Percentiles rank a stretch among this genome's conserved stretches.
Evolutionary conservation across 1,140 invertebrate genomes (phyloP).

Genomic region (Drosophila sp.): DNA sequence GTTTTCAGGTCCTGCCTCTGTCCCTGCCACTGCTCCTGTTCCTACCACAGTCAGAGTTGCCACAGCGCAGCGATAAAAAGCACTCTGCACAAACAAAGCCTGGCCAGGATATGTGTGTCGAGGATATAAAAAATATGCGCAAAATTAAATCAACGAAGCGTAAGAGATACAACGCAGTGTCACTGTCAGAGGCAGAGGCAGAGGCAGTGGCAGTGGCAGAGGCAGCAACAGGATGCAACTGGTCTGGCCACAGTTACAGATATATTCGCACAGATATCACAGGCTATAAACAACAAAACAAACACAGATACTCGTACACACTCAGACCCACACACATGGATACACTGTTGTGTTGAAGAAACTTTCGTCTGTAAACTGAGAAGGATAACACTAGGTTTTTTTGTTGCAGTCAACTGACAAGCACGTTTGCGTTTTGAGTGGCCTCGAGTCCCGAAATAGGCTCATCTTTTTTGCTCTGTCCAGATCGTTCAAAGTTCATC

Average conservation of each 20-base stretch:
- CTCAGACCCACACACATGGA: neutral
- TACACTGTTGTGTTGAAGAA: constrained; percentile 17
- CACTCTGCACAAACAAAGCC: constrained; percentile 14
- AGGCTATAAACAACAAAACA: constrained; percentile 31
- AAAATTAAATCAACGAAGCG: constrained; percentile 80
- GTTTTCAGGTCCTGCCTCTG: constrained; percentile 20
- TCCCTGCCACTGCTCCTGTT: neutral
- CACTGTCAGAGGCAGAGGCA: constrained; percentile 25
- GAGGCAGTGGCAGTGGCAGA: too few species aligned
- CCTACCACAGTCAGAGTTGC: constrained; percentile 5
- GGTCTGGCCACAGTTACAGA: constrained; percentile 4
- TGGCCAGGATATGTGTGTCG: constrained; percentile 19
- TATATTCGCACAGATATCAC: constrained; percentile 35
- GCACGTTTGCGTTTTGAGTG: constrained; percentile 53
- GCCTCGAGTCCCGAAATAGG: constrained; percentile 22
- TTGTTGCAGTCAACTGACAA: constrained; percentile 32
- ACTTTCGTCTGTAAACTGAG: constrained; percentile 61
- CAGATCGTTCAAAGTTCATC: constrained; percentile 54
- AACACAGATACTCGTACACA: constrained; percentile 9
- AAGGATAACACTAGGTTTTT: constrained; percentile 49
- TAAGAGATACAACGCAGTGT: constrained; percentile 71
- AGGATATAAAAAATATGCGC: constrained; percentile 32
- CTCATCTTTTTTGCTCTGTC: constrained; percentile 26
- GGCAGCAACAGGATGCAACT: constrained; percentile 51
- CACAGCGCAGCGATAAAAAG: constrained; percentile 20